Base-by-base conservation (phyloP, 64 coral and sea anemone genomes). In the Acropora tenuis region DNA sequence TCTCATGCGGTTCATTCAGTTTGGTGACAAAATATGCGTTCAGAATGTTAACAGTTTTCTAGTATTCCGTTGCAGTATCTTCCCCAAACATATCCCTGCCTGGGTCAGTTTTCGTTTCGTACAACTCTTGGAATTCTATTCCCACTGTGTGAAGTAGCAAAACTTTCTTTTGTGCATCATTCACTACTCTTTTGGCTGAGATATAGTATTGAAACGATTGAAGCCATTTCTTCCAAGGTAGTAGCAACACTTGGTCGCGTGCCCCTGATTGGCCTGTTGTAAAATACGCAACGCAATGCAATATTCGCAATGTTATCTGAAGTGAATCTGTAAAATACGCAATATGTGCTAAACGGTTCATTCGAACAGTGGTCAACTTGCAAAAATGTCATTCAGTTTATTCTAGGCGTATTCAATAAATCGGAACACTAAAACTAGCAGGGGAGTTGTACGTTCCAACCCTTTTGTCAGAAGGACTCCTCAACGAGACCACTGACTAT, bases 131-230 rank as follows among this genome's bases (percentile, higher is more conserved):
- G 63, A 93, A 77, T 17, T 93, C 92, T 80, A 88, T 16, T 80
- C 77, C 92, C 41, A 67, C 75, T 15, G 41, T 88, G 63, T 82
- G 92, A 48, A 93, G 59, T 41, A 93, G 17, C 41, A 88, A 77
- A n/a, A 77, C 84, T 48, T 80, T 88, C 84, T 85, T 85, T 79
- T 94, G 73, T 30, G 79, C 66, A 45, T 46, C 43, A 41, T 94
- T 78, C 63, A 57, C 81, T 30, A 94, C 74, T 78, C 88, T 80
- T 53, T 90, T 94, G 46, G 69, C 80, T 1, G 30, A 30, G 3
- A 89, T 18, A 83, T 84, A 94, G 57, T 82, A 84, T 75, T 94
- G 69, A 94, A 94, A 94, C 2, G 93, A 78, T 43, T 84, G 77
- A 10, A 79, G 76, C 88, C 93, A 94, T 73, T 83, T 87, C 68